Base-by-base conservation (phyloP, 2,113 vertebrate species). In the Nothoprocta perdicaria region DNA sequence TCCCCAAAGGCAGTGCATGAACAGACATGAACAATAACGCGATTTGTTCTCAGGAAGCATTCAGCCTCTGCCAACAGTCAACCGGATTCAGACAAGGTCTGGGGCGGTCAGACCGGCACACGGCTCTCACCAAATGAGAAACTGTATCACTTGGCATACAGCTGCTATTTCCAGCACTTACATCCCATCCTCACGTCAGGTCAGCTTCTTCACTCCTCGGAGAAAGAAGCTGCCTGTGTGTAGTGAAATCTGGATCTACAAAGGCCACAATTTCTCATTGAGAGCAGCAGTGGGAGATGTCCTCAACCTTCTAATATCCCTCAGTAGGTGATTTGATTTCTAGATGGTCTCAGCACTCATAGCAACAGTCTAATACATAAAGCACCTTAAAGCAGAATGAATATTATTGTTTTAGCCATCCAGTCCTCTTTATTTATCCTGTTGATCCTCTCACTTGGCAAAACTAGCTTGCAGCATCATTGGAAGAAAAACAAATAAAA, bases 1-100 rank as follows among this genome's bases (percentile, higher is more conserved):
- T 92, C 81, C 94, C 81, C 38, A 94, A 92, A 88, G 77, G 93
- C 94, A 93, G 76, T 9, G 76, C 86, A 68, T 82, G 91, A 94
- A 66, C 93, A 83, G 78, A 35, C 66, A 75, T 0, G 19, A 93
- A 96, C 93, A 96, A 95, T 93, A 79, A 57, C 53, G 72, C 19
- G 76, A 94, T 87, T 92, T 96, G 94, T 96, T 96, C 94, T 92
- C 90, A 75, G 84, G 93, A 90, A 92, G 83, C 80, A 89, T 95
- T 93, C 86, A 57, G 33, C 31, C 68, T 29, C 75, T 93, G 95
- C 94, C 95, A 95, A 38, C 72, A 93, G 84, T 31, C 86, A 92
- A 88, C 80, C 33, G 65, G 91, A 92, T 93, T 85, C 90, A 94
- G 87, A 90, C 68, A 19, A 80, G 41, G 62, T 86, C 65, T 12